phyloP scores from a whole-genome alignment of 2,797 vertebrate species.

The Oryzias sinensis region DNA sequence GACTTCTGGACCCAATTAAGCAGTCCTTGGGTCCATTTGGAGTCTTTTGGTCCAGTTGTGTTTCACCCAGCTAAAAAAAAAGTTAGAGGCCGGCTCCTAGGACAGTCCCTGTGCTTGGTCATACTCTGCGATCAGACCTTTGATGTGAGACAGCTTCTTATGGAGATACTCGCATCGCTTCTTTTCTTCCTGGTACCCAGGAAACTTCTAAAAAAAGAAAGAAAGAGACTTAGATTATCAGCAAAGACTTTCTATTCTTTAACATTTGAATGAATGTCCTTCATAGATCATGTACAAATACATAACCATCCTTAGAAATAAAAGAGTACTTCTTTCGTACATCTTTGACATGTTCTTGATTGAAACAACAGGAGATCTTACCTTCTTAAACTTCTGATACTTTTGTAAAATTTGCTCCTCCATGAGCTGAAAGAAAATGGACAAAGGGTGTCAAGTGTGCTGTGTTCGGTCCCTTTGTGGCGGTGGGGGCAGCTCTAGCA shows the following conservation, averaged over 20 bases:
- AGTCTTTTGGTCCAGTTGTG: constrained; percentile 71
- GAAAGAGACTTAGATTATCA: constrained; percentile 5
- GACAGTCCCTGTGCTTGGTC: constrained; percentile 76
- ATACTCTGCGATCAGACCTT: constrained; percentile 84
- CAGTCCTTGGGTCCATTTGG: constrained; percentile 55
- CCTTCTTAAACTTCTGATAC: constrained; percentile 86
- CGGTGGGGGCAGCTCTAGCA: constrained; percentile 4
- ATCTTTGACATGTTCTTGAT: constrained; percentile 3
- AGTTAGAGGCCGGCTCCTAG: constrained; percentile 52
- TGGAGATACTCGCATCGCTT: constrained; percentile 84
- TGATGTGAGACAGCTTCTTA: constrained; percentile 88
- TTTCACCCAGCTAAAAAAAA: constrained; percentile 33
- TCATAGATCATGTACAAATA: too few relatives aligned
- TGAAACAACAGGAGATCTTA: constrained; percentile 29
- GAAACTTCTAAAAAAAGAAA: constrained; percentile 74
- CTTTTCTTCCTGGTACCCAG: constrained; percentile 86
- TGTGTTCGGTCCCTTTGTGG: constrained; percentile 4
- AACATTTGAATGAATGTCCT: too few relatives aligned
- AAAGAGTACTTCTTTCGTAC: too few relatives aligned
- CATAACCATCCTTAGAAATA: too few relatives aligned
- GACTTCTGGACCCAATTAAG: constrained; percentile 42
- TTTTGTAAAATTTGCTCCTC: constrained; percentile 86
- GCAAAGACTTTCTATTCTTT: too few relatives aligned
- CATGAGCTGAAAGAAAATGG: constrained; percentile 75
- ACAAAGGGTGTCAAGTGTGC: constrained; percentile 31